Base-by-base conservation (phyloP, 2,113 vertebrate genomes). In the Agelaius tricolor region DNA sequence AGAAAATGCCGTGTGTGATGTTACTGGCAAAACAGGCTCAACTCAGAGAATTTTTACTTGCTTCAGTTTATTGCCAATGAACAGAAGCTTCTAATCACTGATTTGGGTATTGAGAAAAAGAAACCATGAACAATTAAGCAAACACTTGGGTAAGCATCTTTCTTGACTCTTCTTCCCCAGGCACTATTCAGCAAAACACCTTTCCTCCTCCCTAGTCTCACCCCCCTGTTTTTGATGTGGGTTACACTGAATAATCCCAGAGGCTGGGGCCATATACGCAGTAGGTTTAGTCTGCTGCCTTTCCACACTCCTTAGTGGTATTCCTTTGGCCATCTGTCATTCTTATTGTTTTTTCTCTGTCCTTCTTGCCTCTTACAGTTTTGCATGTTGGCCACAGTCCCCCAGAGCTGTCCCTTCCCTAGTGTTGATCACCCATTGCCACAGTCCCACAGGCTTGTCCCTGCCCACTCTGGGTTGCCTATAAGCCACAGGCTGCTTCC, bases 191-290 rank as follows among this genome's bases (percentile, higher is more conserved):
- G 65, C 28, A 69, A 35, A 87, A 74, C 35, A 55, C 10, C 30
- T 68, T 55, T 76, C 15, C 26, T 75, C 22, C n/a, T 89, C 65
- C 33, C 41, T 46, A 19, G 37, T 66, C 28, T 86, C 22, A 66
- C 20, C 31, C n/a, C 24, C 2, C 1, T 33, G 15, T 46, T 91
- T 88, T 71, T 91, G 18, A 43, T 67, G 43, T 35, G 37, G 5
- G 10, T 85, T 90, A 67, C 24, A 13, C 20, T 46, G 51, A 58
- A 37, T 63, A 83, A 46, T 20, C 17, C 22, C 31, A 57, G 54
- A 73, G 24, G 3, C 1, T 57, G 27, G 44, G 37, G 15, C n/a
- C 12, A 1, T 46, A 17, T 39, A 35, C 2, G 0, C 66, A 28
- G 15, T 13, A 18, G 19, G 16, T 75, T 85, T 49, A 18, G 16